Conservation (phyloP, 2,113 vertebrate genomes). For the Chaetodon auriga region DNA sequence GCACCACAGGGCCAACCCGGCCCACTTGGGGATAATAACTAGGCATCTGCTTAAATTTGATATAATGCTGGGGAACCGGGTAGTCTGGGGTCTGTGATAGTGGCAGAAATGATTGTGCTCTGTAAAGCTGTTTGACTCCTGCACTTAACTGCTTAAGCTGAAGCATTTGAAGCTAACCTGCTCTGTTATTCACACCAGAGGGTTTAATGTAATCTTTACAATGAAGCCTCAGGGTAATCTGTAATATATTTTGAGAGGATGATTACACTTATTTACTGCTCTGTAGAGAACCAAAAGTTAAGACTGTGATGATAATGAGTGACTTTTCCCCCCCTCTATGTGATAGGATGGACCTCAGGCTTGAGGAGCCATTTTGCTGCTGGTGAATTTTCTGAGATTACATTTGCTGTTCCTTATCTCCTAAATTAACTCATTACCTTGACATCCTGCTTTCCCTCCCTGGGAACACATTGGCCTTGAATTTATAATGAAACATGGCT, state of each 20-base stretch:
- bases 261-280: constrained; percentile 67
- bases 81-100: constrained; percentile 55
- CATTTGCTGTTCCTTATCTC: constrained; percentile 80
- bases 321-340: constrained; percentile 26
- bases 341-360: constrained; percentile 34
- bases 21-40: constrained; percentile 77
- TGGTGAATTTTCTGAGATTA: constrained; percentile 73
- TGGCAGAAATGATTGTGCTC: constrained; percentile 46
- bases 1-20: constrained; percentile 64
- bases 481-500: constrained; percentile 76
- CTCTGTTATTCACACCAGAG: constrained; percentile 39
- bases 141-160: constrained; percentile 44
- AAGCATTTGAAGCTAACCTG: constrained; percentile 30
- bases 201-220: constrained; percentile 49
- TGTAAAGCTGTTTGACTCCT: constrained; percentile 57
- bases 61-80: constrained; percentile 68
- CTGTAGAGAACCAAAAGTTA: constrained; percentile 28
- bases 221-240: constrained; percentile 33
- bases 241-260: constrained; percentile 38
- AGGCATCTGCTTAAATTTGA: constrained; percentile 80
- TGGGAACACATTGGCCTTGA: constrained; percentile 69
- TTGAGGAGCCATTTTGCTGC: constrained; percentile 65
- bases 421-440: constrained; percentile 82
- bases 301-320: constrained; percentile 43
- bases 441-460: constrained; percentile 69